Base-by-base conservation (phyloP, 2,797 vertebrate species). In the Periophthalmus magnuspinnatus region DNA sequence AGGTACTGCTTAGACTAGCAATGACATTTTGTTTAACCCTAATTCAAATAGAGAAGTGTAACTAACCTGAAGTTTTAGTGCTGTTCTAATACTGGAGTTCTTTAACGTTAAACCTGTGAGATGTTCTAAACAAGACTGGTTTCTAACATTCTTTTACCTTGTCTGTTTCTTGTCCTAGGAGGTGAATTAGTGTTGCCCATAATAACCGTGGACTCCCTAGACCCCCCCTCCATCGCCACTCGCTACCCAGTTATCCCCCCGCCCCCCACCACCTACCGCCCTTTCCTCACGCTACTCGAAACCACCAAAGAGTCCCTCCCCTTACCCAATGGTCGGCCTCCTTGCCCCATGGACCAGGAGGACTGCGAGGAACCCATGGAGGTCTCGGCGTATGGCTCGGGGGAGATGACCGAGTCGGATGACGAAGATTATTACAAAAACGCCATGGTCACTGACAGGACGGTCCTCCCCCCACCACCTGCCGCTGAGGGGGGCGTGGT, bases 141-240 rank as follows among this genome's bases (percentile, higher is more conserved):
- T 65, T 83, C 91, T 94, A 88, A 94, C 76, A 19, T 81, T 76
- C 21, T 76, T 69, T 84, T 77, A 77, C 87, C 67, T 90, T 93
- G 71, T 95, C 91, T 95, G 84, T 94, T 93, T 94, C 91, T 93
- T 93, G 84, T 94, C 89, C 91, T 94, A 98, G 96, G 96, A 95
- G 96, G 96, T 90, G 96, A 97, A 93, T 94, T 97, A 95, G 96
- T 98, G 88, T 95, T 97, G 90, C 96, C 96, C 88, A 96, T 97
- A 89, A 96, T 97, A 89, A 97, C 96, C 19, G 95, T 96, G 94
- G 96, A 97, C 89, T 96, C 96, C 88, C 81, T 97, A 95, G 95
- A 97, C 80, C 95, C 95, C 93, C 95, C 95, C 48, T 95, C 96
- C 76, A 94, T 97, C 79, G 95, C 95, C 86, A 97, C 95, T 68